These are phyloP conservation scores for Helicoverpa armigera DNA, from an alignment of 1,140 invertebrate species.

Conservation along the genomic window DNA sequence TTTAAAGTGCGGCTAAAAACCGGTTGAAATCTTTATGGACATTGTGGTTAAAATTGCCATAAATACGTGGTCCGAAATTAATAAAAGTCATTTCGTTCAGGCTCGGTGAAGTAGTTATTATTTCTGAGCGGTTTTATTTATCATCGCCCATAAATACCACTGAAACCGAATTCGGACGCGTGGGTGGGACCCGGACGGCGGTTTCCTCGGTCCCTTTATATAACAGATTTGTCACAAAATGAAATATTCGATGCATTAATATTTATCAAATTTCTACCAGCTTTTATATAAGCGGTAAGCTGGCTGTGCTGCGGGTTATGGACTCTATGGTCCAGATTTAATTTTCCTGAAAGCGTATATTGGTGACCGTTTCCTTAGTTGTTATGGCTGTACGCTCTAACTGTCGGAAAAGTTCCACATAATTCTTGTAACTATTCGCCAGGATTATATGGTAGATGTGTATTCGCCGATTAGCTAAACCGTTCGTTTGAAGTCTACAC, in stretches of 20 bases:
- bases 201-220: conserved; percentile 41
- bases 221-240: conserved; percentile 37
- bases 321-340: background rate
- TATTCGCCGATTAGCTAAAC: too few species aligned
- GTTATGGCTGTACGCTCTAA: too few species aligned
- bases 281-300: conserved; percentile 16
- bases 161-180: conserved; percentile 30
- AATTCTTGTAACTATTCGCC: too few species aligned
- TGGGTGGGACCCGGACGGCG: conserved; percentile 19
- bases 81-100: conserved; percentile 19
- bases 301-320: background rate
- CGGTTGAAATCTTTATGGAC: background rate
- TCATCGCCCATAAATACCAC: conserved; percentile 35
- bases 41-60: background rate
- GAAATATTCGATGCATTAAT: conserved; percentile 38
- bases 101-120: conserved; percentile 33
- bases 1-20: background rate
- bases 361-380: background rate
- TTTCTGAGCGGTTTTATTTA: conserved; percentile 35
- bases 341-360: too few species aligned
- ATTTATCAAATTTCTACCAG: conserved; percentile 29
- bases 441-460: too few species aligned
- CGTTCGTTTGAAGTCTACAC: too few species aligned
- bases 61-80: conserved; percentile 16
- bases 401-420: too few species aligned